phyloP scores from a whole-genome alignment of 2,888 invertebrate species.

The Tetragonula carbonaria region DNA sequence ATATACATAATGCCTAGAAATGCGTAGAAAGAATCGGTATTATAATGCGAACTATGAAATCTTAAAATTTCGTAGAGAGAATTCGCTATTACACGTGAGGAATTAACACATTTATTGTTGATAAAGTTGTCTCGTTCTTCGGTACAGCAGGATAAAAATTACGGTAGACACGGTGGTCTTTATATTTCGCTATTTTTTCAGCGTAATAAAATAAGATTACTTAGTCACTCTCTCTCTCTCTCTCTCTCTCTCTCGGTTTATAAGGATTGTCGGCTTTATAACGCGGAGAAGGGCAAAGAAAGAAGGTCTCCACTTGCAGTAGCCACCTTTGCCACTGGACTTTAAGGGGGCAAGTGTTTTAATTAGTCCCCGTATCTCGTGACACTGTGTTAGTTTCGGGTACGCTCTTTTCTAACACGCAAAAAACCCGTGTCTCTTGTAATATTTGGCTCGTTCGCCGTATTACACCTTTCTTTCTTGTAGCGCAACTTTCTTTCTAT shows the following conservation, averaged over 20 bases:
- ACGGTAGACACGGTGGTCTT: constrained; percentile 19
- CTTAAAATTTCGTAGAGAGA: background rate
- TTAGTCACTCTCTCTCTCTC: constrained; percentile 42
- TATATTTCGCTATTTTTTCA: constrained; percentile 74
- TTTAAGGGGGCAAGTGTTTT: constrained; percentile 36
- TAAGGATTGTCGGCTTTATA: constrained; percentile 68
- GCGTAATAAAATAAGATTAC: constrained; percentile 79
- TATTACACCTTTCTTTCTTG: background rate
- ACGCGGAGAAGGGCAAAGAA: constrained; percentile 1
- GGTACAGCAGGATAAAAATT: constrained; percentile 14
- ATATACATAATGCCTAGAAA: background rate
- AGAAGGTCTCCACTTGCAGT: constrained; percentile 6
- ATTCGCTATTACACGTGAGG: constrained; percentile 3
- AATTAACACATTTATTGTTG: constrained; percentile 39
- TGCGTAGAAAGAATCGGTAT: background rate
- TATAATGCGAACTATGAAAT: background rate
- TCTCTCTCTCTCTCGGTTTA: constrained; percentile 52
- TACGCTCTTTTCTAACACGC: constrained; percentile 1
- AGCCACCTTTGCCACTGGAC: constrained; percentile 25
- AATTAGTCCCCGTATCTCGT: constrained; percentile 48
- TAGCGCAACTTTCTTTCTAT: background rate
- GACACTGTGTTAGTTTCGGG: constrained; percentile 35
- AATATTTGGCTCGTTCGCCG: background rate
- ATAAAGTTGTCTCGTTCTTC: constrained; percentile 15
- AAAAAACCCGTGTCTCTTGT: constrained; percentile 16